These are phyloP conservation scores for Platycnemis pennipes DNA, from an alignment of 2,888 invertebrate species.

Conservation along the genomic window DNA sequence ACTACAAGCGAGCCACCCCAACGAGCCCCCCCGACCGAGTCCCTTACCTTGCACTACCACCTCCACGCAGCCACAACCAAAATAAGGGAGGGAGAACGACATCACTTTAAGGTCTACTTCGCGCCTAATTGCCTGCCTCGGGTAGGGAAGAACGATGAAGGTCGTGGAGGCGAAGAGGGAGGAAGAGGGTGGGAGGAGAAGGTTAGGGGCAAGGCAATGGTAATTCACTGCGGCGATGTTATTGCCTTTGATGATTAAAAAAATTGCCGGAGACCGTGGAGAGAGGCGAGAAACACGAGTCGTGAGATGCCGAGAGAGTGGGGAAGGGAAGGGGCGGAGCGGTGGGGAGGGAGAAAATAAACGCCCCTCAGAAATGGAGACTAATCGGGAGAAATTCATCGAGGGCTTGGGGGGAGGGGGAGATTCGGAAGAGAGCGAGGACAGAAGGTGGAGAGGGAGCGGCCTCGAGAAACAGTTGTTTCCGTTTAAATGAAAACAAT, in stretches of 20 bases:
- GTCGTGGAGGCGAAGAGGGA: not conserved
- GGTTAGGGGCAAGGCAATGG: not conserved
- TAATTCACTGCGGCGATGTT: constrained; percentile 20
- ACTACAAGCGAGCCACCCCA: too few relatives aligned
- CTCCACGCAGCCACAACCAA: not conserved
- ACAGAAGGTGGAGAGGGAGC: too few relatives aligned
- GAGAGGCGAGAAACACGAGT: not conserved
- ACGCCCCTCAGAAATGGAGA: not conserved
- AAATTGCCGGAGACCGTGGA: not conserved
- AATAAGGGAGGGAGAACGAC: not conserved
- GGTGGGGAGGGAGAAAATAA: not conserved
- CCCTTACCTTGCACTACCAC: too few relatives aligned
- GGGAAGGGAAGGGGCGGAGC: not conserved
- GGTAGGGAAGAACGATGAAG: constrained; percentile 7
- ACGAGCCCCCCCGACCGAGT: too few relatives aligned
- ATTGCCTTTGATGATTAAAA: constrained; percentile 37
- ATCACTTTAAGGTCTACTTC: constrained; percentile 46
- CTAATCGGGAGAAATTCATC: not conserved
- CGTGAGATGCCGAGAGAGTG: not conserved
- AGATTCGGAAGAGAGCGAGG: not conserved
- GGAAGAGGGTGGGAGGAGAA: not conserved
- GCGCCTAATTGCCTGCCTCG: constrained; percentile 33
- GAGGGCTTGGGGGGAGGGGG: not conserved
- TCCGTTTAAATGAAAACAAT: constrained; percentile 51
- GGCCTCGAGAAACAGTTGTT: not conserved